phyloP scores from a whole-genome alignment of 30 jellyfish, hydroid and myxozoan genomes.

The Aurelia sp. region DNA sequence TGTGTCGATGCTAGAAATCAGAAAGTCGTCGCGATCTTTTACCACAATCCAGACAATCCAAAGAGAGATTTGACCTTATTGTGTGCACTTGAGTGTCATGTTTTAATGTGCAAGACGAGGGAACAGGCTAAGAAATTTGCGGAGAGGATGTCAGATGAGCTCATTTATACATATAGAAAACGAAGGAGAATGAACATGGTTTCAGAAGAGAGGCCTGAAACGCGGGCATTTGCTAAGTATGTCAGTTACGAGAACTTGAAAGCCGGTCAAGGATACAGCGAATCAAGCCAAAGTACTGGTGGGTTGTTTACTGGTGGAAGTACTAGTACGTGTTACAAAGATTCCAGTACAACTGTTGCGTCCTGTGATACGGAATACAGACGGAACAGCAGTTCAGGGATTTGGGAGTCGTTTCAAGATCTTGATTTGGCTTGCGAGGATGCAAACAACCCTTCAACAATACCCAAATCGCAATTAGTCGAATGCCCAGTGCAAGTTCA shows the following conservation, averaged over 20 bases:
- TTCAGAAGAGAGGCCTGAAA: neutral
- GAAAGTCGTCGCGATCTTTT: constrained; percentile 84
- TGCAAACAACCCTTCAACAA: constrained; percentile 21
- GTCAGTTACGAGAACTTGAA: constrained; percentile 53
- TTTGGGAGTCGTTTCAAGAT: constrained; percentile 61
- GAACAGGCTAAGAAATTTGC: constrained; percentile 84
- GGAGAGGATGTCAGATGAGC: constrained; percentile 73
- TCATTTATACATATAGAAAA: constrained; percentile 24
- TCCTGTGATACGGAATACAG: constrained; percentile 43
- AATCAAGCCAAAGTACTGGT: neutral
- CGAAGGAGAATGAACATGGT: constrained; percentile 25
- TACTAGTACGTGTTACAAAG: constrained; percentile 41
- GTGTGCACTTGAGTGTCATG: constrained; percentile 89
- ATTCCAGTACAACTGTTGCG: constrained; percentile 64
- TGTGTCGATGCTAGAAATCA: constrained; percentile 92
- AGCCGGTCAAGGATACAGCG: constrained; percentile 2
- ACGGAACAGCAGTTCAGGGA: constrained; percentile 28
- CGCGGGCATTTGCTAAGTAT: constrained; percentile 52
- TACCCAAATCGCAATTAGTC: constrained; percentile 23
- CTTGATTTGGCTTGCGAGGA: constrained; percentile 46
- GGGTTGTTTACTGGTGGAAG: constrained; percentile 28
- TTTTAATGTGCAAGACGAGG: constrained; percentile 67
- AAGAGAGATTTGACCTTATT: constrained; percentile 31
- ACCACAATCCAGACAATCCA: constrained; percentile 82
- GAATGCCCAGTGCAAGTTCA: constrained; percentile 44